Percentiles rank a stretch among this genome's conserved stretches.
Conservation (phyloP, 2,113 vertebrate species). For the Motacilla alba region DNA sequence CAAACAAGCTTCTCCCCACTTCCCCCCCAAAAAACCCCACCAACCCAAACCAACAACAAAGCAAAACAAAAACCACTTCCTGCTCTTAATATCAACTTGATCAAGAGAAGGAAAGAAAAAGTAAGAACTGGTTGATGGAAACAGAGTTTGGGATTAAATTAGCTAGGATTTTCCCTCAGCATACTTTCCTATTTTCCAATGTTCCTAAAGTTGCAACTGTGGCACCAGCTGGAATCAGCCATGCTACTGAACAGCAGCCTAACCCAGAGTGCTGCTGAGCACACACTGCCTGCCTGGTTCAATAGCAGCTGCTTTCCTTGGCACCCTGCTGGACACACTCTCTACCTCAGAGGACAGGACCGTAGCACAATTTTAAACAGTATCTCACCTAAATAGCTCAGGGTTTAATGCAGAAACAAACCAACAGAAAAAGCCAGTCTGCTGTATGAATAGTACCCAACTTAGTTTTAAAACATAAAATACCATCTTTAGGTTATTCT, state of each 20-base stretch:
- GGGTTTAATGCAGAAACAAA: background rate
- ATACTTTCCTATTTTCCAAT: background rate
- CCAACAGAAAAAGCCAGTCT: background rate
- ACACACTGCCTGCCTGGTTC: background rate
- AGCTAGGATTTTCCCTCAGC: background rate
- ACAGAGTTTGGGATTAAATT: background rate
- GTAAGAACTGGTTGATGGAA: background rate
- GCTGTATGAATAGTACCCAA: background rate
- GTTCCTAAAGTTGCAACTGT: background rate
- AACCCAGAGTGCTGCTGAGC: background rate
- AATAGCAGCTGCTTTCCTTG: background rate
- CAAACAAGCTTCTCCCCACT: background rate
- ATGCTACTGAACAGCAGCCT: background rate
- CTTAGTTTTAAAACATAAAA: background rate
- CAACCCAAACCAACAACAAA: background rate
- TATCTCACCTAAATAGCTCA: background rate
- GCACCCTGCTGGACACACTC: background rate
- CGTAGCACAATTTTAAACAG: background rate
- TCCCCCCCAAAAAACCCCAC: fast-evolving
- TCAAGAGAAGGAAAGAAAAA: background rate
- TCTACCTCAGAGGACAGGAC: background rate
- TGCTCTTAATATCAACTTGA: background rate
- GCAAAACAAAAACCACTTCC: background rate
- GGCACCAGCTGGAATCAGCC: background rate
- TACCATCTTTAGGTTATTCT: background rate